A percentile compares a stretch with the other conserved stretches of the same genome.
These are phyloP conservation scores for Alcis repandata DNA, from an alignment of 2,888 invertebrate genomes.

Conservation along the genomic window DNA sequence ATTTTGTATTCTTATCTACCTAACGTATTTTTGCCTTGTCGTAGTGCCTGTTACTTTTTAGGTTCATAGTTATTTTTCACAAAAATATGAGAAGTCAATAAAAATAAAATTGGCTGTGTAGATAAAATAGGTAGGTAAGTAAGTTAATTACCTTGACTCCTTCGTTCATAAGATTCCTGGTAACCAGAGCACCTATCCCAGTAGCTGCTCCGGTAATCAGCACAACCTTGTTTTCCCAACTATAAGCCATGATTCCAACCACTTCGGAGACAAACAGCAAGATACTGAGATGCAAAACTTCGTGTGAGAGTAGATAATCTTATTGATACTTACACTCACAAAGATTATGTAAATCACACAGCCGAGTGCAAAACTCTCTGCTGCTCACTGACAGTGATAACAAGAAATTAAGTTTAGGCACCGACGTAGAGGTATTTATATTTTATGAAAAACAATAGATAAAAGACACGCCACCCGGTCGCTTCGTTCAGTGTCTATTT, in stretches of 20 bases:
- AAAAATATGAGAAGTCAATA: too few species aligned
- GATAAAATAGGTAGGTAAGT: neutral
- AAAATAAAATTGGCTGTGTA: neutral
- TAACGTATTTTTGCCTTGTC: too few species aligned
- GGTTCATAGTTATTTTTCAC: too few species aligned
- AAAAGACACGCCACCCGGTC: neutral
- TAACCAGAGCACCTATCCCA: slow-evolving; percentile 63
- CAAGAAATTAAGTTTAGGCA: too few species aligned
- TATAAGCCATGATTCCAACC: slow-evolving; percentile 50
- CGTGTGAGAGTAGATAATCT: neutral
- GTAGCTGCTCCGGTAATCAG: slow-evolving; percentile 66
- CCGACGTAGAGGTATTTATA: too few species aligned
- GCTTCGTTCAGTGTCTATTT: neutral
- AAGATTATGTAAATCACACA: neutral
- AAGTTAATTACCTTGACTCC: slow-evolving; percentile 59
- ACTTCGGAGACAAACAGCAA: neutral
- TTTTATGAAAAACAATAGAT: too few species aligned
- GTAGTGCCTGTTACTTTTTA: too few species aligned
- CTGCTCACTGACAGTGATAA: neutral
- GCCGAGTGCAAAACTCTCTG: neutral
- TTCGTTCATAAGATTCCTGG: slow-evolving; percentile 57
- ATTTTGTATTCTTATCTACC: too few species aligned
- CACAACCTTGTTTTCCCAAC: slow-evolving; percentile 61
- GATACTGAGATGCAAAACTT: neutral
- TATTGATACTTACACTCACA: neutral